Percentiles rank a stretch among this genome's conserved stretches.
Conservation (phyloP, 2,888 invertebrate genomes). For the Augochlorella aurata region DNA sequence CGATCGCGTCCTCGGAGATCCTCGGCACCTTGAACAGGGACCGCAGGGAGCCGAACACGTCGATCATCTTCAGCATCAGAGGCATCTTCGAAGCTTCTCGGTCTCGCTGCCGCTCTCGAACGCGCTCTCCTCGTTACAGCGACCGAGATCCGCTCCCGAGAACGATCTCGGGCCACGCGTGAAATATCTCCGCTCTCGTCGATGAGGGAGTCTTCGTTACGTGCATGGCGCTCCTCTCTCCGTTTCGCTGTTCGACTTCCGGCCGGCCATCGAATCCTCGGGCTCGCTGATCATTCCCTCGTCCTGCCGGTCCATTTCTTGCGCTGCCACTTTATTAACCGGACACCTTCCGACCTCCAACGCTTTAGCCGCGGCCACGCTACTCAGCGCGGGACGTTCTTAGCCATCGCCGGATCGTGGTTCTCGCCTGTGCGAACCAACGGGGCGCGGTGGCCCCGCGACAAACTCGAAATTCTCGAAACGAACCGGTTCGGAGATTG, state of each 20-base stretch:
- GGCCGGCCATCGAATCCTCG: background rate
- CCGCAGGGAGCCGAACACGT: slow-evolving; percentile 79
- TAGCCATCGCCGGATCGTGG: too few relatives aligned
- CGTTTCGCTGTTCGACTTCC: background rate
- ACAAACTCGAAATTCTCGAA: too few relatives aligned
- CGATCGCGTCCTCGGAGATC: slow-evolving; percentile 81
- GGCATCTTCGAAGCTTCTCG: slow-evolving; percentile 73
- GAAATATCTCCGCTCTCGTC: background rate
- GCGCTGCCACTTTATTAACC: background rate
- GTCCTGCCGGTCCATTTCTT: background rate
- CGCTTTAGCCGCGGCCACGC: background rate
- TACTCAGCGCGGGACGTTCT: too few relatives aligned
- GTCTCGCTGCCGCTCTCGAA: background rate
- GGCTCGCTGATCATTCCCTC: background rate
- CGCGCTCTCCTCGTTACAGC: slow-evolving; percentile 13
- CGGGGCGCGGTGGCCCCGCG: too few relatives aligned
- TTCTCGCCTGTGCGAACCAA: too few relatives aligned
- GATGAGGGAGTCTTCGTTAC: background rate
- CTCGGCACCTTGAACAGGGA: slow-evolving; percentile 79
- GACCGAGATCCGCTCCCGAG: slow-evolving; percentile 31
- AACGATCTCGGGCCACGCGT: background rate
- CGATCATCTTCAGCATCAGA: slow-evolving; percentile 80
- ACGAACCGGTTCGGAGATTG: too few relatives aligned
- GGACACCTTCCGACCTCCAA: background rate
- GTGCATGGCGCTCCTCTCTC: background rate